Evolutionary conservation across 1,140 invertebrate species (phyloP).

Genomic region (Tribolium madens): DNA sequence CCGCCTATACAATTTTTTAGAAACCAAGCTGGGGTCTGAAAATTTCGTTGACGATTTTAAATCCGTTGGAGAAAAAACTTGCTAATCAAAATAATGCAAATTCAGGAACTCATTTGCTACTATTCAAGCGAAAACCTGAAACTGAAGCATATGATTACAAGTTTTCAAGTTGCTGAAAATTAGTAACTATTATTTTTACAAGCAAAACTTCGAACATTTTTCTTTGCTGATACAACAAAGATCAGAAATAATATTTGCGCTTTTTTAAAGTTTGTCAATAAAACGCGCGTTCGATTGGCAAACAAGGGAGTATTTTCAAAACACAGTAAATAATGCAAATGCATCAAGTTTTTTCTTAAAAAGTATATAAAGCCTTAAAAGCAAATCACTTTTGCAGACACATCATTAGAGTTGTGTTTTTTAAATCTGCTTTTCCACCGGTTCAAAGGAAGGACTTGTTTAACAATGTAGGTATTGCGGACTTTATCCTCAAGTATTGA

Average conservation of each 20-base stretch:
- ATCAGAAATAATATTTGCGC: not conserved
- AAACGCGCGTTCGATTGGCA: not conserved
- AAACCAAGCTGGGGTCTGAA: not conserved
- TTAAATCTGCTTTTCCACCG: not conserved
- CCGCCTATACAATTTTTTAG: not conserved
- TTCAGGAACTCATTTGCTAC: slow-evolving; percentile 8
- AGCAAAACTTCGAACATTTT: too few relatives aligned
- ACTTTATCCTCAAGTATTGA: slow-evolving; percentile 17
- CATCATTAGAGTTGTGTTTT: slow-evolving; percentile 10
- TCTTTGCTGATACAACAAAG: too few relatives aligned
- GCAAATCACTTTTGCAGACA: not conserved
- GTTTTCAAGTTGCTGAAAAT: not conserved
- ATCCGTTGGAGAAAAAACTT: slow-evolving; percentile 1
- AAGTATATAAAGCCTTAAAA: not conserved
- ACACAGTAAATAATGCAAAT: too few relatives aligned
- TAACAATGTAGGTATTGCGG: slow-evolving; percentile 31
- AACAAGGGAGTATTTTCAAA: too few relatives aligned
- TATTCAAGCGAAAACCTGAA: slow-evolving; percentile 2
- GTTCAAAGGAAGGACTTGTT: slow-evolving; percentile 21
- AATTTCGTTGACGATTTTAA: slow-evolving; percentile 4
- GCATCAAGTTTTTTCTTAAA: too few relatives aligned
- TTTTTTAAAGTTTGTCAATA: not conserved
- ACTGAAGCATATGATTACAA: not conserved
- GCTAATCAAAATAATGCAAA: slow-evolving; percentile 27
- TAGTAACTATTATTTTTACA: not conserved